A percentile compares a stretch with the other conserved stretches of the same genome.
phyloP scores from a whole-genome alignment of 2,113 vertebrate genomes.

The Arenaria interpres region DNA sequence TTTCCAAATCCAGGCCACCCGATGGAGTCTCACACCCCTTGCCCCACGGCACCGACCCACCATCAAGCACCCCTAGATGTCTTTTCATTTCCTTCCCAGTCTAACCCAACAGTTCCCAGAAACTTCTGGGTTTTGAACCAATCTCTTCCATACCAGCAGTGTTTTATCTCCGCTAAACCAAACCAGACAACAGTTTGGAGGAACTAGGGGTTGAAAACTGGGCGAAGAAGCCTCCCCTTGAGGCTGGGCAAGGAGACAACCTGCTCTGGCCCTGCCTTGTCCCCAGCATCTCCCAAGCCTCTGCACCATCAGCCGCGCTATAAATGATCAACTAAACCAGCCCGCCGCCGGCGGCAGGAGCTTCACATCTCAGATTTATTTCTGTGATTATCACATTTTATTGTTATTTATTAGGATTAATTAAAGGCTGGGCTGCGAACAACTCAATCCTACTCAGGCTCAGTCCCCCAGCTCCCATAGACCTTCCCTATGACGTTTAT shows the following conservation, averaged over 20 bases:
- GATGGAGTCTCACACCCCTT: fast-evolving
- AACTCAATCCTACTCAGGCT: constrained; percentile 38
- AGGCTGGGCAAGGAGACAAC: not conserved
- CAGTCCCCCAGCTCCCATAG: not conserved
- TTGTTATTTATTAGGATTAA: constrained; percentile 73
- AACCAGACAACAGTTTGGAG: not conserved
- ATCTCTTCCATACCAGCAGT: not conserved
- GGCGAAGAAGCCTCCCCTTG: not conserved
- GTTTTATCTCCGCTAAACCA: not conserved
- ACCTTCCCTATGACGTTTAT: not conserved
- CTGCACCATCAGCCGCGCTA: not conserved
- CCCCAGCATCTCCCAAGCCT: not conserved
- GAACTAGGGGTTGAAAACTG: not conserved
- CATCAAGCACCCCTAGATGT: not conserved
- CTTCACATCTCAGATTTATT: constrained; percentile 58
- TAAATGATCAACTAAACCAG: constrained; percentile 46
- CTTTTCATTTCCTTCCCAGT: not conserved
- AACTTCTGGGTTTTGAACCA: not conserved
- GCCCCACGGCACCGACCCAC: fast-evolving
- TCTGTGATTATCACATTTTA: constrained; percentile 64
- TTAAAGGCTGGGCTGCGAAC: constrained; percentile 41
- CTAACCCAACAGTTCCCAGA: not conserved
- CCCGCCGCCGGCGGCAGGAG: not conserved
- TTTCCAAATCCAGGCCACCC: not conserved
- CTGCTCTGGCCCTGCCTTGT: not conserved